phyloP scores from a whole-genome alignment of 2,888 invertebrate genomes.

The Stenodera caucasica region DNA sequence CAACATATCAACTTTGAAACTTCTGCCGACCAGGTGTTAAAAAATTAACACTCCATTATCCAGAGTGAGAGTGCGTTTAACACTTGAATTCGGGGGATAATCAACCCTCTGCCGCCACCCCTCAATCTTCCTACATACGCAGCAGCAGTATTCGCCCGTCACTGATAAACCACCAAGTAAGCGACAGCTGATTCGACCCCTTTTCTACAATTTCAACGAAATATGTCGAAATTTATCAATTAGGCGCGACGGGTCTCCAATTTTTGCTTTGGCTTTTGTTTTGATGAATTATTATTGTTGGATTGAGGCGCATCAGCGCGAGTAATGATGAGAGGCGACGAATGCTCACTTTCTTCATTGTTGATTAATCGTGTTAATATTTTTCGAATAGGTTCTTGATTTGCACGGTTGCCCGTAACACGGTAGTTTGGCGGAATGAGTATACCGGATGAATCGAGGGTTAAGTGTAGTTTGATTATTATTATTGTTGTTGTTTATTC shows the following conservation, averaged over 20 bases:
- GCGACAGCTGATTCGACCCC: slow-evolving; percentile 20
- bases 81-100: slow-evolving; percentile 33
- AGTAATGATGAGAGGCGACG: too few relatives aligned
- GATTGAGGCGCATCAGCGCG: too few relatives aligned
- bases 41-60: slow-evolving; percentile 51
- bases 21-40: slow-evolving; percentile 48
- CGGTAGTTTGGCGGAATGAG: too few relatives aligned
- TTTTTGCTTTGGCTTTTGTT: too few relatives aligned
- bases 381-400: too few relatives aligned
- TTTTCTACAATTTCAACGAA: slow-evolving; percentile 3
- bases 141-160: slow-evolving; percentile 8
- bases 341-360: too few relatives aligned
- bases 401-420: too few relatives aligned
- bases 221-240: slow-evolving; percentile 24
- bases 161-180: slow-evolving; percentile 23
- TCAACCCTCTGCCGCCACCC: slow-evolving; percentile 21
- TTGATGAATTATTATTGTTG: too few relatives aligned
- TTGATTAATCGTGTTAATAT: too few relatives aligned
- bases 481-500: background rate
- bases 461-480: background rate
- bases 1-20: slow-evolving; percentile 41
- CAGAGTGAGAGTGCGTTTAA: slow-evolving; percentile 44
- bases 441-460: too few relatives aligned
- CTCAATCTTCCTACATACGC: background rate
- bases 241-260: too few relatives aligned